Evolutionary conservation across 2,797 vertebrate species (phyloP).

Genomic region (Etheostoma nigrum): DNA sequence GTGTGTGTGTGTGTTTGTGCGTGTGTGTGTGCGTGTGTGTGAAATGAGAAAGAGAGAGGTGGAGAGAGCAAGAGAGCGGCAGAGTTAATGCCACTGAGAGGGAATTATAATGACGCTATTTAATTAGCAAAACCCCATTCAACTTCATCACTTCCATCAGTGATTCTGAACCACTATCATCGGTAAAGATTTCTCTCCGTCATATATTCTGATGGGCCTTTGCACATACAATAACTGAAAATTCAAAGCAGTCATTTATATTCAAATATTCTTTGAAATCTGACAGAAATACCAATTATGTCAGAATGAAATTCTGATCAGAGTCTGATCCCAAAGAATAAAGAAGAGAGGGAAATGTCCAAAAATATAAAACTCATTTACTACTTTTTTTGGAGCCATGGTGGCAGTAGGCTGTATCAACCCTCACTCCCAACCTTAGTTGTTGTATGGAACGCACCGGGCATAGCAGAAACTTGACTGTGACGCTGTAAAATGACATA

Average conservation of each 20-base stretch:
- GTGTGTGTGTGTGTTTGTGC: slow-evolving; percentile 57
- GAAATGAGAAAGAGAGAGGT: slow-evolving; percentile 14
- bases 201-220: slow-evolving; percentile 75
- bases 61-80: slow-evolving; percentile 57
- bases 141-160: slow-evolving; percentile 70
- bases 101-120: slow-evolving; percentile 71
- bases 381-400: neutral
- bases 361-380: slow-evolving; percentile 10
- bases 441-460: too few species aligned
- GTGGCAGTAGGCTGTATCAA: neutral
- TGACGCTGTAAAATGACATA: too few species aligned
- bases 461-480: too few species aligned
- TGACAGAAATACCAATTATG: slow-evolving; percentile 43
- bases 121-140: slow-evolving; percentile 78
- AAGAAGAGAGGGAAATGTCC: neutral
- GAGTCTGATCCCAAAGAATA: slow-evolving; percentile 13
- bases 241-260: slow-evolving; percentile 70
- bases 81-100: slow-evolving; percentile 42
- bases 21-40: slow-evolving; percentile 39
- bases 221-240: slow-evolving; percentile 49
- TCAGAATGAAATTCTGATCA: slow-evolving; percentile 32
- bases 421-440: too few species aligned
- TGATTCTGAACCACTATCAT: slow-evolving; percentile 76
- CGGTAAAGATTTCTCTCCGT: slow-evolving; percentile 70
- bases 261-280: slow-evolving; percentile 63